Base-by-base conservation (phyloP, 2,797 vertebrate species). In the Siniperca scherzeri region DNA sequence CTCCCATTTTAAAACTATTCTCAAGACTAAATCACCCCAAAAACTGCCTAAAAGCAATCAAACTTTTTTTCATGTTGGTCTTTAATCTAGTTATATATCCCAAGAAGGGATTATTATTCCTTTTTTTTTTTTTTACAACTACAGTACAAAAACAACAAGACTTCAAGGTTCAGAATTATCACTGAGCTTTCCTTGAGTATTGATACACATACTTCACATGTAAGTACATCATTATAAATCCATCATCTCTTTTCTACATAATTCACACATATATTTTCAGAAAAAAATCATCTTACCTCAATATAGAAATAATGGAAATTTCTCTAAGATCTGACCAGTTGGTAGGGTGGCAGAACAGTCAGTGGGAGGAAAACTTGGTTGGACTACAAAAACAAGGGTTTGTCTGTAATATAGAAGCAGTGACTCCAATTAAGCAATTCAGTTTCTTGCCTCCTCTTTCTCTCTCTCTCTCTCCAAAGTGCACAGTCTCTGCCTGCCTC, bases 401-500 rank as follows among this genome's bases (percentile, higher is more conserved):
- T 78, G 79, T 73, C 85, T 36, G 2, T 95, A 96, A 96, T 94
- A 46, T 67, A 72, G 70, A 90, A 72, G 83, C 56, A 75, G 94
- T 96, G 96, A 96, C 90, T 95, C 89, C 84, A 95, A 94, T 96
- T 95, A 94, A 90, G 81, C 56, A 92, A 91, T 89, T 92, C 2
- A 69, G 88, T 86, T 86, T 85, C 66, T 80, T 77, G 12, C 57
- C 77, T 66, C 55, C 59, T 38, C 52, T 7, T 19, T 6, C 11
- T 27, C 27, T 36, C 48, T n/a, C 30, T 33, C 74, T 70, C 74
- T 59, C 36, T 36, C 33, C 68, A 59, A 22, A 27, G 16, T 14
- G 3, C 52, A 53, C 50, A 53, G 52, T 53, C 33, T 42, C 36
- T 55, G 2, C 64, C 22, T 12, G 1, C 38, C 53, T 59, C 38